These are phyloP conservation scores for Lycaon pictus DNA, from an alignment of 2,113 vertebrate species.

Conservation along the genomic window DNA sequence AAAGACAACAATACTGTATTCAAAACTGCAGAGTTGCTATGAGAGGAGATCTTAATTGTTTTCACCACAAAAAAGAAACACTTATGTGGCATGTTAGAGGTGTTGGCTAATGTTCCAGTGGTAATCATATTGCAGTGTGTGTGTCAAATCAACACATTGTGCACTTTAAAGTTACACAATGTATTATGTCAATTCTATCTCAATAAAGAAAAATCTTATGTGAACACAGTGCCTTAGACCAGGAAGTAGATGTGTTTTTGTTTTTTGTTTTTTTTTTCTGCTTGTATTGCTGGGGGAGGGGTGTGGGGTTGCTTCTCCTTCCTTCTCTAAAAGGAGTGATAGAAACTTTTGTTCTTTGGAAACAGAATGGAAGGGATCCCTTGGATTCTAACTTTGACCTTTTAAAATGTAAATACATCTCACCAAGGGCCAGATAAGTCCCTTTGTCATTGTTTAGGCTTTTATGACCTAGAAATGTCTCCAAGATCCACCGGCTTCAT, in stretches of 20 bases:
- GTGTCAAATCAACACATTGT: neutral
- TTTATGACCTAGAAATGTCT: neutral
- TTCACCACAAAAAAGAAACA: neutral
- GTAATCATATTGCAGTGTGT: neutral
- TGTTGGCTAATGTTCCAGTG: neutral
- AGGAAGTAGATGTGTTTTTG: neutral
- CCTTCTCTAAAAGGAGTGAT: neutral
- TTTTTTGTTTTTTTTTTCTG: neutral
- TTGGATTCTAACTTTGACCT: neutral
- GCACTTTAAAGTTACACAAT: neutral
- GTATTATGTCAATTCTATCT: neutral
- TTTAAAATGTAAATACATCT: neutral
- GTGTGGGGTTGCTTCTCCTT: neutral
- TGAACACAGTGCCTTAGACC: neutral
- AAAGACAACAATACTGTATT: neutral
- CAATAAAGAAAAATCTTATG: neutral
- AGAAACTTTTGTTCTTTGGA: neutral
- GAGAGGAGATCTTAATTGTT: neutral
- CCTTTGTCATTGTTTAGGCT: neutral
- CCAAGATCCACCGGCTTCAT: neutral
- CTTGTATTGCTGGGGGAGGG: neutral
- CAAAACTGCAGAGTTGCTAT: neutral
- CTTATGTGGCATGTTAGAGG: too few species aligned
- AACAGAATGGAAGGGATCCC: neutral
- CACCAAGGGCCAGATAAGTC: neutral